Conservation (phyloP, 2,113 vertebrate genomes). For the Nanger granti region DNA sequence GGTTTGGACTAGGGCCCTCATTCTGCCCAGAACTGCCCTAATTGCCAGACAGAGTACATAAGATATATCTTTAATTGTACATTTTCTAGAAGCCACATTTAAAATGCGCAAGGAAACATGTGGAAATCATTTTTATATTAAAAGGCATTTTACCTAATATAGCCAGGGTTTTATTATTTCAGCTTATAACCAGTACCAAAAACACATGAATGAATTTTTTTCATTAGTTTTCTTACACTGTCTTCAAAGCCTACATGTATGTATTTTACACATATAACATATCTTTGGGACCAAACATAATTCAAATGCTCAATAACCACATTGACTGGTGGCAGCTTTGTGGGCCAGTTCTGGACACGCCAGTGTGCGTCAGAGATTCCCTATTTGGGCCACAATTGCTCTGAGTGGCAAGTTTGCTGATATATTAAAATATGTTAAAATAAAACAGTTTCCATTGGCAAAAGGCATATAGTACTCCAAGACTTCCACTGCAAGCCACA, state of each 20-base stretch:
- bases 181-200: background rate
- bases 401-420: no score
- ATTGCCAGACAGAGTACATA: background rate
- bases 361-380: rapidly evolving
- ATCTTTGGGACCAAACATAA: background rate
- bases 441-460: background rate
- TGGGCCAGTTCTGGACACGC: background rate
- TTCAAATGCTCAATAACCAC: background rate
- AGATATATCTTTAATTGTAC: background rate
- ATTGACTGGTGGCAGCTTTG: rapidly evolving
- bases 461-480: background rate
- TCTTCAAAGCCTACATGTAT: background rate
- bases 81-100: background rate
- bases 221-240: background rate
- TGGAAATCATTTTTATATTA: background rate
- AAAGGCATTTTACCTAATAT: background rate
- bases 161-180: background rate
- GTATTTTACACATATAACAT: rapidly evolving
- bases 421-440: background rate
- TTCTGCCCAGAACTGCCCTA: background rate
- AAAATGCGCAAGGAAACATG: background rate
- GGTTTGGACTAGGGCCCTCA: background rate
- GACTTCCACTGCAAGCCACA: background rate
- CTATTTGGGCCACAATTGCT: background rate
- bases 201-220: background rate